A percentile compares a stretch with the other conserved stretches of the same genome.
phyloP scores from a whole-genome alignment of 1,140 invertebrate species.

The Nymphalis io region DNA sequence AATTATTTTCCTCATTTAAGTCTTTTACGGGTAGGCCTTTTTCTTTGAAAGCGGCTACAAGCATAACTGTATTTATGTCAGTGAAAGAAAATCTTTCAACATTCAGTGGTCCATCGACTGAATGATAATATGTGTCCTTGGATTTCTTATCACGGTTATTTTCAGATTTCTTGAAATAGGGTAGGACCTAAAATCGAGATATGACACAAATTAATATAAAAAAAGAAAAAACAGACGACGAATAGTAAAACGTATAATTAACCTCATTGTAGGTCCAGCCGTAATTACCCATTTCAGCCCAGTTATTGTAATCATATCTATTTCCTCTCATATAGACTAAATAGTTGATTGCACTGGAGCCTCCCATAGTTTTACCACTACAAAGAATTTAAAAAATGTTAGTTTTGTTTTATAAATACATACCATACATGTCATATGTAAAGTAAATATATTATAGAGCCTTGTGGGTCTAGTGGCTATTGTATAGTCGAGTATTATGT shows the following conservation, averaged over 20 bases:
- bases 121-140: slow-evolving; percentile 81
- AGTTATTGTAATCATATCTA: slow-evolving; percentile 87
- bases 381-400: slow-evolving; percentile 29
- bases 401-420: neutral
- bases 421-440: too few relatives aligned
- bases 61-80: slow-evolving; percentile 80
- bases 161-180: slow-evolving; percentile 91
- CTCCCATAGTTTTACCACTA: slow-evolving; percentile 85
- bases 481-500: too few relatives aligned
- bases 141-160: slow-evolving; percentile 82
- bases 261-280: slow-evolving; percentile 92
- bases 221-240: too few relatives aligned
- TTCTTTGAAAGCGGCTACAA: slow-evolving; percentile 83
- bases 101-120: slow-evolving; percentile 81
- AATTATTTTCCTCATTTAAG: slow-evolving; percentile 80
- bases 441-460: too few relatives aligned
- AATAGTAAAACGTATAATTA: neutral
- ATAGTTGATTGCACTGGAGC: slow-evolving; percentile 88
- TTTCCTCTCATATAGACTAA: slow-evolving; percentile 92
- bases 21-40: slow-evolving; percentile 81
- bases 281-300: slow-evolving; percentile 83
- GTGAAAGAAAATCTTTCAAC: slow-evolving; percentile 84
- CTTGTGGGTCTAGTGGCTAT: too few relatives aligned
- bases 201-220: neutral
- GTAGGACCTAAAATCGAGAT: slow-evolving; percentile 81